Evolutionary conservation across 2,113 vertebrate genomes (phyloP), one percentile per base, ranked within the genome.

Genomic region (Craseonycteris thonglongyai): DNA sequence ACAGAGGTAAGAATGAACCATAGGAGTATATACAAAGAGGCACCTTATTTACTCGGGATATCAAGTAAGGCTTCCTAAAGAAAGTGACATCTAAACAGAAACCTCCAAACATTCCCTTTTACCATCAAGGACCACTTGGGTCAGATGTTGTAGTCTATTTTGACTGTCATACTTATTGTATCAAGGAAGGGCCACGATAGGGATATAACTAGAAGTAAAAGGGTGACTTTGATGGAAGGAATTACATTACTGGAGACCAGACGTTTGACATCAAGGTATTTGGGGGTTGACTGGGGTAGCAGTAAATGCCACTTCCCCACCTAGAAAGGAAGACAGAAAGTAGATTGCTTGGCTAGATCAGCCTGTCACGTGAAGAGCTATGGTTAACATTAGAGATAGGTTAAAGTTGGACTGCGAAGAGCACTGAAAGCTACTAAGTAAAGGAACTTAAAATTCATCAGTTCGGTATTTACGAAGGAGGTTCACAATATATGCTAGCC

Each of bases 401-500:
- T 78, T 38, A 28, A 30, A 22, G 26, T 15, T 4, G 33, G 42
- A 18, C 9, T 26, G 38, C 59, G 11, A 35, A 21, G 63, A 5
- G 49, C 66, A 14, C 16, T 40, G 49, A 61, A 56, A 66, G 24
- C 56, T 19, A 83, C 56, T 19, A 83, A 59, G n/a, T 54, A 42
- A 63, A 68, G n/a, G 59, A 65, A 49, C 33, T 76, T 38, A 40
- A 59, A 74, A 26, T 51, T 63, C 24, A 7, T 49, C 18, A 14
- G 21, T 24, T 78, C n/a, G 4, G 1, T 6, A 42, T 78, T 59
- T 51, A 71, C 6, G 30, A 51, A 42, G 35, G 33, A 4, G 3
- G 6, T n/a, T n/a, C 24, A 38, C 26, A 65, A 9, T 1, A 42
- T 2, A 14, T 18, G 40, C 1, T 35, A 33, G 22, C 3, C 5